A percentile compares a stretch with the other conserved stretches of the same genome.
phyloP scores from a whole-genome alignment of 2,888 invertebrate genomes.

The Hypsopygia costalis region DNA sequence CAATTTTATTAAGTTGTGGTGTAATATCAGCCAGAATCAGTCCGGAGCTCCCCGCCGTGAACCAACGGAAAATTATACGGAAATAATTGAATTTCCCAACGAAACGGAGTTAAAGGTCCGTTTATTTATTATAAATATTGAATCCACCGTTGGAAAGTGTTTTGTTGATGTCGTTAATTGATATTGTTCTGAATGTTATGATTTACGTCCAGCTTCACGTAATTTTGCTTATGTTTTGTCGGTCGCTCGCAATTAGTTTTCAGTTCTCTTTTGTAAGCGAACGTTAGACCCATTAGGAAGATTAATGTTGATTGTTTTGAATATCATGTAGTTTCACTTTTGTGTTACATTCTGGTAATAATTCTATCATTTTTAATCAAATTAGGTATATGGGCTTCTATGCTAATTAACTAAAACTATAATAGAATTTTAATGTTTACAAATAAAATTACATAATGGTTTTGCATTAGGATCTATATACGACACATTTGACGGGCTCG shows the following conservation, averaged over 20 bases:
- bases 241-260: background rate
- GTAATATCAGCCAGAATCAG: slow-evolving; percentile 24
- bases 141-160: slow-evolving; percentile 21
- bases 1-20: slow-evolving; percentile 15
- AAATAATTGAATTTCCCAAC: slow-evolving; percentile 44
- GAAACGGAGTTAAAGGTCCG: slow-evolving; percentile 36
- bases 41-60: slow-evolving; percentile 18
- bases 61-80: slow-evolving; percentile 26
- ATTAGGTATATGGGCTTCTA: background rate
- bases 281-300: slow-evolving; percentile 10
- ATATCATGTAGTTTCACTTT: background rate
- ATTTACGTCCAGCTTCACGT: slow-evolving; percentile 13
- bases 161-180: slow-evolving; percentile 12
- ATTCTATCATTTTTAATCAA: background rate
- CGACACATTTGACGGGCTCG: too few relatives aligned
- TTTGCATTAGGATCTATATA: too few relatives aligned
- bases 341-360: background rate
- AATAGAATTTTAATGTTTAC: too few relatives aligned
- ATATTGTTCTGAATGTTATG: slow-evolving; percentile 15
- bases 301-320: slow-evolving; percentile 18
- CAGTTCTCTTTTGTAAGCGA: slow-evolving; percentile 13
- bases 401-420: too few relatives aligned
- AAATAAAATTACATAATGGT: too few relatives aligned
- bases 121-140: slow-evolving; percentile 40
- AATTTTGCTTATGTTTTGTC: background rate